Conservation (phyloP, 2,888 invertebrate genomes). For the Bembecia ichneumoniformis region DNA sequence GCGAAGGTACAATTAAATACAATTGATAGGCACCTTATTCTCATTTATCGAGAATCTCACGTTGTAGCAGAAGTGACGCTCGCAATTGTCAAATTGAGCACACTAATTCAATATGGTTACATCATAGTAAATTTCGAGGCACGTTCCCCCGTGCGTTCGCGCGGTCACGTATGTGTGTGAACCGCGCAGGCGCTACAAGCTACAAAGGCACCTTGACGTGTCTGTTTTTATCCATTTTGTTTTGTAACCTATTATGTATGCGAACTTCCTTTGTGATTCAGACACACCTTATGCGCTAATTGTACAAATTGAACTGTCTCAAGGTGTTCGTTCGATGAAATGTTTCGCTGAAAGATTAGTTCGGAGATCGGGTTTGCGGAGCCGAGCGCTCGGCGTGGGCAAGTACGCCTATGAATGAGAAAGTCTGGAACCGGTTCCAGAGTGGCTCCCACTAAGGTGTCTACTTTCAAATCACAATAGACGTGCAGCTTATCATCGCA, state of each 20-base stretch:
- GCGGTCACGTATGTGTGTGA: constrained; percentile 9
- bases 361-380: constrained; percentile 12
- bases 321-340: constrained; percentile 19
- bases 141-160: constrained; percentile 33
- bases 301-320: constrained; percentile 20
- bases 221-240: constrained; percentile 26
- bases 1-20: not conserved
- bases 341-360: not conserved
- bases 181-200: constrained; percentile 28
- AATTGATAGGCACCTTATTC: not conserved
- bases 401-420: constrained; percentile 55
- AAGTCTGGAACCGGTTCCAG: constrained; percentile 63
- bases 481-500: constrained; percentile 39
- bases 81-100: too few relatives aligned
- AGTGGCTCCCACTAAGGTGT: constrained; percentile 46
- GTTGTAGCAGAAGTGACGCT: constrained; percentile 3
- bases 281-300: constrained; percentile 26
- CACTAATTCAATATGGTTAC: constrained; percentile 8
- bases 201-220: constrained; percentile 51
- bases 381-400: constrained; percentile 39
- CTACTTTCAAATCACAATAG: constrained; percentile 71
- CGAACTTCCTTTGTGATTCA: constrained; percentile 29
- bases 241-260: constrained; percentile 12
- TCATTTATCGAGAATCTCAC: not conserved
- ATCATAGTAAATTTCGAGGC: constrained; percentile 39